A percentile compares a stretch with the other conserved stretches of the same genome.
Evolutionary conservation across 2,797 vertebrate genomes (phyloP).

Genomic region (Myiotriccus ornatus): DNA sequence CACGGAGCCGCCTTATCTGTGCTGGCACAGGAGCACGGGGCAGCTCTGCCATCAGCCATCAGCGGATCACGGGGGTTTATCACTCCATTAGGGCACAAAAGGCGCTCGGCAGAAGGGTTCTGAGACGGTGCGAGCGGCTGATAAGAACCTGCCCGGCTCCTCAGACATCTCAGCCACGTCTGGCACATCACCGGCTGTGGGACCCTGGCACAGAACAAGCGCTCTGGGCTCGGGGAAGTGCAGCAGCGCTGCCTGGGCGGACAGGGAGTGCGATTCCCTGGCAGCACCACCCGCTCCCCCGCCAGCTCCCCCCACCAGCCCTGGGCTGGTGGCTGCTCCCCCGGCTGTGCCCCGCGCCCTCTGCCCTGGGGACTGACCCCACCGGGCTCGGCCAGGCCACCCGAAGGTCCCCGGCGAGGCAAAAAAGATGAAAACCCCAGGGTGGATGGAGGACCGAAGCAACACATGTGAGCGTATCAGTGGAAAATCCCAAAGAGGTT

Average conservation of each 20-base stretch:
- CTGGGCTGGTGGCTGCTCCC: neutral
- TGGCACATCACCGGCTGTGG: neutral
- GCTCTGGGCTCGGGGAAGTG: neutral
- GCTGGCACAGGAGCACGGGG: neutral
- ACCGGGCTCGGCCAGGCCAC: neutral
- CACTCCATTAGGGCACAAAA: constrained; percentile 53
- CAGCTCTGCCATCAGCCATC: constrained; percentile 12
- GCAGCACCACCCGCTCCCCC: neutral
- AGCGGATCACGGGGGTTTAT: constrained; percentile 39
- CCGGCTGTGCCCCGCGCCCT: no score
- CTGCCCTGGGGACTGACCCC: neutral
- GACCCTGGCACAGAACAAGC: neutral
- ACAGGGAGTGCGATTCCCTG: rapidly evolving
- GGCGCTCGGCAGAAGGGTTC: constrained; percentile 48
- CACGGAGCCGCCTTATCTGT: constrained; percentile 38
- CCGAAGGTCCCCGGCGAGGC: neutral
- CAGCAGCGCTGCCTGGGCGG: neutral
- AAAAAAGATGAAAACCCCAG: rapidly evolving
- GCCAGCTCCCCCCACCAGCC: neutral
- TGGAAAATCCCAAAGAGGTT: neutral
- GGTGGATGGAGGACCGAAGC: neutral
- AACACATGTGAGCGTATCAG: neutral
- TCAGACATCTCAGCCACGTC: neutral
- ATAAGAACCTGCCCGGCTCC: constrained; percentile 24
- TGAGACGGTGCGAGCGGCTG: constrained; percentile 30